Base-by-base conservation (phyloP, 1,140 invertebrate species). In the Aricia agestis region DNA sequence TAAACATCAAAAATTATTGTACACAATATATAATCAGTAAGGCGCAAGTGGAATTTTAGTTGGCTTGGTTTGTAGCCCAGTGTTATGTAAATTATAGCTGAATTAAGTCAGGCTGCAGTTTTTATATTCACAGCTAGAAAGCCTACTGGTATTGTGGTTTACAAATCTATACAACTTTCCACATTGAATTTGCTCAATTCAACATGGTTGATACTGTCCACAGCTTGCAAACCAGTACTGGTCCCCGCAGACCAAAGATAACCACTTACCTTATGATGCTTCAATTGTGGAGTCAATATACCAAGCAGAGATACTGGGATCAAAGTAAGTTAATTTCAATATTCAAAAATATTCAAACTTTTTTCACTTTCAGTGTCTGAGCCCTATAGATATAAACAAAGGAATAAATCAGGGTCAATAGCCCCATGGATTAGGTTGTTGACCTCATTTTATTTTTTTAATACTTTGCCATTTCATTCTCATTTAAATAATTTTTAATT, bases 201-300 rank as follows among this genome's bases (percentile, higher is more conserved):
- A 81, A 80, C 79, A 87, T 90, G 85, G 86, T 83, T 81, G 73
- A 79, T 73, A 70, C 71, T 83, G 73, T 84, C 91, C 92, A 77
- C 82, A 98, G 97, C 92, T 98, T 72, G 97, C 97, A 6, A 95
- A 95, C 76, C 94, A 97, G 84, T 97, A 98, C 85, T 98, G 97
- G 98, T 95, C 96, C 2, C 96, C 96, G 1, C 94, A 97, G 80
- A 95, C 96, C 0, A 91, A 93, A 68, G 92, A 94, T 11, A 92
- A 94, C 10, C 95, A 96, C 90, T 81, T 94, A 75, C 93, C 94
- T 32, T 98, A 95, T 83, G 94, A 96, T 92, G 81, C 94, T 19
- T 89, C 95, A 74, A 94, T 97, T 74, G 94, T 97, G 58, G 96
- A 97, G 80, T 94, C 96, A 78, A 95, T 98, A 78, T 98, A 98